A percentile compares a stretch with the other conserved stretches of the same genome.
phyloP scores from a whole-genome alignment of 2,888 invertebrate species.

The Drosophila robusta region DNA sequence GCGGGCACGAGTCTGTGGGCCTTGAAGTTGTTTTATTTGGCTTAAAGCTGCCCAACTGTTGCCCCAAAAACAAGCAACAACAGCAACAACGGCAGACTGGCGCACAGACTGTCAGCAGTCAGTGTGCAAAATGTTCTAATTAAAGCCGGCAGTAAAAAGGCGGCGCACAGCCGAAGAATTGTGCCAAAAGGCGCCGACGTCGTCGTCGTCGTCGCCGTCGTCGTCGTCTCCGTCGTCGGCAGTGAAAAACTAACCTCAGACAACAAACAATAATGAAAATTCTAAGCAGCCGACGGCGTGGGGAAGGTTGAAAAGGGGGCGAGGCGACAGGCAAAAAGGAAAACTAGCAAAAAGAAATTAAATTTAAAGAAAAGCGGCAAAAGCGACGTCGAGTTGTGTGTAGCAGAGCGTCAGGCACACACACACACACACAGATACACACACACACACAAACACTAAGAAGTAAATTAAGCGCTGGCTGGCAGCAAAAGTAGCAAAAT shows the following conservation, averaged over 20 bases:
- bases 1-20: constrained; percentile 4
- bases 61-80: constrained; percentile 44
- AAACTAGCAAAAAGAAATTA: constrained; percentile 80
- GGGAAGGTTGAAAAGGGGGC: not conserved
- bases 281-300: constrained; percentile 61
- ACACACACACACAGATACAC: constrained; percentile 20
- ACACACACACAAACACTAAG: constrained; percentile 8
- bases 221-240: constrained; percentile 49
- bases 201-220: constrained; percentile 17
- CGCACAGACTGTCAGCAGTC: constrained; percentile 51
- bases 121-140: constrained; percentile 74
- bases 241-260: constrained; percentile 80
- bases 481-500: constrained; percentile 60
- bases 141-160: constrained; percentile 77
- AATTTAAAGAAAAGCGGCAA: constrained; percentile 71
- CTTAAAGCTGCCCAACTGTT: constrained; percentile 76
- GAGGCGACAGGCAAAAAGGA: constrained; percentile 17
- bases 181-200: constrained; percentile 66
- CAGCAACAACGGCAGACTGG: constrained; percentile 3
- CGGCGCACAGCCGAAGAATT: constrained; percentile 65
- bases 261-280: constrained; percentile 80
- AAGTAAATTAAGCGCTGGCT: constrained; percentile 58
- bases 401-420: constrained; percentile 56
- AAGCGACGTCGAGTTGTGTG: constrained; percentile 49
- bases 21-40: constrained; percentile 47